phyloP scores from a whole-genome alignment of 2,113 vertebrate species.

The Philantomba maxwellii region DNA sequence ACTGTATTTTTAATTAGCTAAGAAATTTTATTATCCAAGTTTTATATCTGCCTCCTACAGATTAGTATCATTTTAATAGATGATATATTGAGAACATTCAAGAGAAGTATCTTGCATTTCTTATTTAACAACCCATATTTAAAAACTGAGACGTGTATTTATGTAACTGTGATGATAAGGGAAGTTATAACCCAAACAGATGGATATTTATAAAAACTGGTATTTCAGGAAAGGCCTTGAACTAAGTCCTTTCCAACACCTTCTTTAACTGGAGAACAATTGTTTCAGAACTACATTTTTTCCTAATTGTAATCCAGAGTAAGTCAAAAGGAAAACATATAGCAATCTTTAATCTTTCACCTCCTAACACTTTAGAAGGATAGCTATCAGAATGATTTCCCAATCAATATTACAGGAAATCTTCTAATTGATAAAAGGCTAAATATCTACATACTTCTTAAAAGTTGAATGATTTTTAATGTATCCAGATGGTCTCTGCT shows the following conservation, averaged over 20 bases:
- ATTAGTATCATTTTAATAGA: neutral
- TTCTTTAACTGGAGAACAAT: neutral
- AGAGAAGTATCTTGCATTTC: conserved; percentile 19
- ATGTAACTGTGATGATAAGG: conserved; percentile 16
- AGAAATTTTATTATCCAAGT: neutral
- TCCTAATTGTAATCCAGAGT: neutral
- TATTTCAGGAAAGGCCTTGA: conserved; percentile 14
- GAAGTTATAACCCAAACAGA: conserved; percentile 30
- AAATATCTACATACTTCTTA: neutral
- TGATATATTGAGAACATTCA: conserved; percentile 6
- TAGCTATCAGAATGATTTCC: conserved; percentile 7
- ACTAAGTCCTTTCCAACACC: neutral
- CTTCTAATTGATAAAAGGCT: neutral
- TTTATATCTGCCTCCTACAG: conserved; percentile 22
- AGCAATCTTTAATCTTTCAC: neutral
- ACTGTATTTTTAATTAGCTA: neutral
- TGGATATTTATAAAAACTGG: conserved; percentile 29
- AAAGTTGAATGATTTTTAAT: neutral
- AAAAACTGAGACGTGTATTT: conserved; percentile 19
- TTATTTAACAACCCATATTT: conserved; percentile 24
- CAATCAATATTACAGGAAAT: neutral
- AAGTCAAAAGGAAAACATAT: neutral
- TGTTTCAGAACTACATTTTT: conserved; percentile 1
- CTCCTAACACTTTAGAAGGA: neutral
- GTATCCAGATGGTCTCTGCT: neutral